Percentiles rank a stretch among this genome's conserved stretches.
These are phyloP conservation scores for Pristionchus japonicus DNA, from an alignment of 2,888 invertebrate genomes.

Conservation along the genomic window DNA sequence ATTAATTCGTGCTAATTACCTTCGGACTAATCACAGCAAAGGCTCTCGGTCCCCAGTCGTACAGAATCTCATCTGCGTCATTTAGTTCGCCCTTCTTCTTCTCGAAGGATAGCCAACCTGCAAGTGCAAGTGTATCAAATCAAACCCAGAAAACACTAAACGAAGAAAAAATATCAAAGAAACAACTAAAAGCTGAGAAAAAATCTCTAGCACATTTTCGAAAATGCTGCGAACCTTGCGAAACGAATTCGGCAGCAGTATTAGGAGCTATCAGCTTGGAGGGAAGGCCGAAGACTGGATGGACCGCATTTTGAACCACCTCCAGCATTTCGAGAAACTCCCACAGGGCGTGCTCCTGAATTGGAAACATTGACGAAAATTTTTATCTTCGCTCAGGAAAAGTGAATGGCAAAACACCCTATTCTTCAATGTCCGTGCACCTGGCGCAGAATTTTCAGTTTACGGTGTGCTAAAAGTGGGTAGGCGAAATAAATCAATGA, in stretches of 20 bases:
- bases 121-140: no score
- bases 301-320: neutral
- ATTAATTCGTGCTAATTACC: no score
- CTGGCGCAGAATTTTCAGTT: no score
- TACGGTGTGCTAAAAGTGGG: no score
- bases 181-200: neutral
- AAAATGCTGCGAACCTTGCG: slow-evolving; percentile 8
- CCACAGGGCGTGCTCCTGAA: slow-evolving; percentile 42
- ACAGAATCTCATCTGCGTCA: slow-evolving; percentile 6
- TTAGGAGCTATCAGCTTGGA: slow-evolving; percentile 35
- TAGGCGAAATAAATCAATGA: no score
- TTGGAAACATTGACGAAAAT: no score
- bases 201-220: neutral
- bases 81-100: neutral
- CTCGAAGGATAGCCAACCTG: slow-evolving; percentile 46
- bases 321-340: slow-evolving; percentile 38
- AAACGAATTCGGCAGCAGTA: slow-evolving; percentile 26
- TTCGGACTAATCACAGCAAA: neutral
- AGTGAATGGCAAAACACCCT: neutral
- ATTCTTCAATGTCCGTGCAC: no score
- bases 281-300: slow-evolving; percentile 41
- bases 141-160: no score
- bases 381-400: no score
- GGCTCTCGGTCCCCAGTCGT: slow-evolving; percentile 45
- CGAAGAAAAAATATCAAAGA: no score